Base-by-base conservation (phyloP, 1,140 invertebrate genomes). In the Pollicipes pollicipes region DNA sequence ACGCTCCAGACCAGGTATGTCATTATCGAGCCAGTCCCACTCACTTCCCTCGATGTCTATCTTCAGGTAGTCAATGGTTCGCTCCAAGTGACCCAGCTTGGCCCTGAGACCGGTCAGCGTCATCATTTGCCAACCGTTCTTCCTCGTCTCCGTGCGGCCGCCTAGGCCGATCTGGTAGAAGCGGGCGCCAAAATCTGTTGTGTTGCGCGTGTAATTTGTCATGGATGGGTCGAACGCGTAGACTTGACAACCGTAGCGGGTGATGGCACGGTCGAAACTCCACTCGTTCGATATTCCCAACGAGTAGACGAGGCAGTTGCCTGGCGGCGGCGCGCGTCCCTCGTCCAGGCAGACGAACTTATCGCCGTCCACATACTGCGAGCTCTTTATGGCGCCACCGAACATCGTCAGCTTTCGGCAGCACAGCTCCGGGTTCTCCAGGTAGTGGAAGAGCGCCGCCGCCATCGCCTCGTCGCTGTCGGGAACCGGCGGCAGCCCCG, bases 211-310 rank as follows among this genome's bases (percentile, higher is more conserved):
- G 17, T 66, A 66, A 21, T 10, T 8, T 3, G 3, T 27, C 64
- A 66, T 66, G 16, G 64, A 66, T 24, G 64, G 64, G 64, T 74
- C 72, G 29, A 73, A 73, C 3, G 58, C 24, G 37, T 71, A 70
- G 0, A 76, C 75, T 68, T 76, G 26, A 28, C 76, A 76, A 1
- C 76, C 75, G n/a, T 72, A 73, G 13, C 68, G 31, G 4, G 30
- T 72, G 58, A 76, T 73, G 10, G 69, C 72, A 13, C 75, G 72
- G 63, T 77, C 76, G 70, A 76, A 77, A 0, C 74, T 75, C 76
- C 76, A 77, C 24, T 77, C 76, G 67, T 76, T 72, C 30, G 73
- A 73, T 35, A 76, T 75, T 16, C 75, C 75, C 29, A 76, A 75
- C 27, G 75, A 75, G 30, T 75, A 75, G 63, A 76, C 74, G 26